Base-by-base conservation (phyloP, 1,140 invertebrate genomes). In the Eueides isabella region DNA sequence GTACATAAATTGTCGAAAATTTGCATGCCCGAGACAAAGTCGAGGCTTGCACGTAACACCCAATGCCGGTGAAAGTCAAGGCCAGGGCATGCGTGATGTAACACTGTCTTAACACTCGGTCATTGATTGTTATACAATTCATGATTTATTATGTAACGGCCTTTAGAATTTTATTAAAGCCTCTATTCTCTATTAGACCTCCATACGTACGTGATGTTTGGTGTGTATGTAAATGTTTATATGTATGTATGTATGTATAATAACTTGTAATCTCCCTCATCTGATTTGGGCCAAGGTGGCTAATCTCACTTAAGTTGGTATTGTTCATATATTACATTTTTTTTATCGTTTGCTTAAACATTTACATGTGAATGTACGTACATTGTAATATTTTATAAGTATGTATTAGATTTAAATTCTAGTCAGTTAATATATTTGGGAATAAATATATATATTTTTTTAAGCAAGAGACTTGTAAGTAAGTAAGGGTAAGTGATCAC, bases 61-160 rank as follows among this genome's bases (percentile, higher is more conserved):
- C 67, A 65, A 55, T 74, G 72, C 61, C 61, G 67, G 67, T 74
- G 72, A 74, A 74, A 74, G 72, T 74, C 72, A 74, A 74, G 72
- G 72, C 11, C 26, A 67, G 23, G 19, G 61, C 67, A 68, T 68
- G 66, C 72, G 29, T 74, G 72, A 74, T 68, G 44, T 64, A 71
- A 67, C 33, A 41, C n/a, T n/a, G 38, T 11, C 38, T 12, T 12
- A 41, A 33, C 14, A 33, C 62, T 33, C 55, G 62, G 65, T 19
- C 41, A 31, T n/a, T 38, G 55, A 63, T 61, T 65, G 69, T 65
- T 48, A 48, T 74, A 68, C 72, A 63, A 64, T 61, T 19, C 72
- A 68, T 69, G 72, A 31, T 6, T 68, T 74, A 2, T 70, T 70
- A 62, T 70, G 67, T 70, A 70, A 69, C 1, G 67, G 31, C 44